Percentiles rank a stretch among this genome's conserved stretches.
Conservation (phyloP, 2,888 invertebrate genomes). For the Noctua pronuba region DNA sequence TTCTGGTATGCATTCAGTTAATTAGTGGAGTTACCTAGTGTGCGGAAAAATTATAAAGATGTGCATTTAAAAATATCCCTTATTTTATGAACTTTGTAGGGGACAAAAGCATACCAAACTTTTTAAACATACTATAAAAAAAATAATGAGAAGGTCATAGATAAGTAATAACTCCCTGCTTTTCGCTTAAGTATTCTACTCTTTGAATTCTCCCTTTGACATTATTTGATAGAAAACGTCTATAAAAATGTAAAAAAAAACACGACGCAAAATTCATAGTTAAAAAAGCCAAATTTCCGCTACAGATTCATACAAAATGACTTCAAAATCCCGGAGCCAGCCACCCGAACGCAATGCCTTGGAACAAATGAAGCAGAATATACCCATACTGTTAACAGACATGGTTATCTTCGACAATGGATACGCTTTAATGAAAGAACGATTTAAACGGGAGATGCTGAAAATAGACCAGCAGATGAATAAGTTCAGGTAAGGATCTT, state of each 20-base stretch:
- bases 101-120: background rate
- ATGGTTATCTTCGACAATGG: conserved; percentile 73
- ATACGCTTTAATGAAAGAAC: conserved; percentile 73
- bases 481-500: conserved; percentile 72
- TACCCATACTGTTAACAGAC: conserved; percentile 74
- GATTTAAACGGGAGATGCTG: conserved; percentile 76
- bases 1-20: too few relatives aligned
- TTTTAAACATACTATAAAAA: background rate
- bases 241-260: background rate
- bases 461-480: conserved; percentile 78
- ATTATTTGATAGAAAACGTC: background rate
- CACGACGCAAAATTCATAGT: background rate
- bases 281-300: background rate
- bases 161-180: background rate
- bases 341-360: conserved; percentile 11
- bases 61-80: too few relatives aligned
- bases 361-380: conserved; percentile 53
- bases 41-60: too few relatives aligned
- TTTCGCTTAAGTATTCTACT: background rate
- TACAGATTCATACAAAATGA: conserved; percentile 31
- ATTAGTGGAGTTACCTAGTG: too few relatives aligned
- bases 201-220: background rate
- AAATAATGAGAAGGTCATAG: background rate
- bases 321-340: background rate
- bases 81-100: background rate